phyloP scores from a whole-genome alignment of 30 jellyfish, hydroid and myxozoan species.

The Hydractinia echinata region DNA sequence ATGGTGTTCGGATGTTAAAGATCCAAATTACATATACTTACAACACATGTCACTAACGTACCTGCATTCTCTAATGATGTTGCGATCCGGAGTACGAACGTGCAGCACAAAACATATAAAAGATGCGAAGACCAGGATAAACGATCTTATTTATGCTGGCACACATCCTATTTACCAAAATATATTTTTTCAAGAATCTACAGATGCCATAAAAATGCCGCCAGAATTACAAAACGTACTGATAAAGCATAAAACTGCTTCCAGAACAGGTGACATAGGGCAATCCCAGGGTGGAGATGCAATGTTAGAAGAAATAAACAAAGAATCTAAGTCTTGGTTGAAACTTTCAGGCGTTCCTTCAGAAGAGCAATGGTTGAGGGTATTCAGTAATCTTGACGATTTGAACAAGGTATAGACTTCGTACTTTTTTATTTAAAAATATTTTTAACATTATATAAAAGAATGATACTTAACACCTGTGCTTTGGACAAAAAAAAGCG shows the following conservation, averaged over 20 bases:
- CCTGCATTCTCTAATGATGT: not conserved
- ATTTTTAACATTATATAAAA: too few species aligned
- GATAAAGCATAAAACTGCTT: not conserved
- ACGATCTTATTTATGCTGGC: not conserved
- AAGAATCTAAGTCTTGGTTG: too few species aligned
- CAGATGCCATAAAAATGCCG: not conserved
- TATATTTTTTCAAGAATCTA: not conserved
- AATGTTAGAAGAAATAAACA: too few species aligned
- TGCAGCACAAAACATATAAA: not conserved
- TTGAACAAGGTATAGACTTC: too few species aligned
- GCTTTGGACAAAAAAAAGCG: too few species aligned
- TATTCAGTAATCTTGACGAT: too few species aligned
- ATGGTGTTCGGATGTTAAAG: not conserved
- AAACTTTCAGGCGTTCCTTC: too few species aligned
- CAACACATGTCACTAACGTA: not conserved
- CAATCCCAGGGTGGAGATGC: too few species aligned
- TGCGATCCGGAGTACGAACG: constrained; percentile 2
- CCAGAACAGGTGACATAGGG: too few species aligned
- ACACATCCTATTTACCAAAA: not conserved
- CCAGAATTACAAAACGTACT: not conserved
- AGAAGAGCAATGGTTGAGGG: too few species aligned
- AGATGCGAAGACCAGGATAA: not conserved
- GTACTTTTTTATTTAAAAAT: too few species aligned
- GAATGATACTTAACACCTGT: too few species aligned
- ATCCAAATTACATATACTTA: not conserved